Percentiles rank a stretch among this genome's conserved stretches.
Conservation (phyloP, 2,797 vertebrate genomes). For the Catostomus latipinnis region DNA sequence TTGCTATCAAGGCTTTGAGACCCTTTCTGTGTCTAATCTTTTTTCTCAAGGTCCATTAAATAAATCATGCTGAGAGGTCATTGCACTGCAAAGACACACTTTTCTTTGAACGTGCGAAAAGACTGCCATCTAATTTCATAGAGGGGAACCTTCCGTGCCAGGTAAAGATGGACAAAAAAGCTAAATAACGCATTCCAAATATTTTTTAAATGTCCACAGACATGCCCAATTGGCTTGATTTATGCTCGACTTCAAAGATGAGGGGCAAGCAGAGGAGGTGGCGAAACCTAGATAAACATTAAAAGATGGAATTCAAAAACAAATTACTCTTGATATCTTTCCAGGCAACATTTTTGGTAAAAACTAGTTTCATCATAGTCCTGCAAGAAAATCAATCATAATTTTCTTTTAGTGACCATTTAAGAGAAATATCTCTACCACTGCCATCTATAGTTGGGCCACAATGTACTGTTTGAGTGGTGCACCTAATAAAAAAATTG, state of each 20-base stretch:
- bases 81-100: constrained; percentile 45
- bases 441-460: constrained; percentile 56
- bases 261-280: constrained; percentile 48
- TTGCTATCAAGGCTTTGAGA: constrained; percentile 75
- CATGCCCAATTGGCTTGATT: constrained; percentile 79
- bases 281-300: constrained; percentile 56
- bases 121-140: constrained; percentile 53
- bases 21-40: constrained; percentile 65
- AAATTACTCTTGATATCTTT: constrained; percentile 45
- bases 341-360: neutral
- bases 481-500: constrained; percentile 80
- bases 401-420: constrained; percentile 20
- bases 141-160: constrained; percentile 69
- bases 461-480: constrained; percentile 73
- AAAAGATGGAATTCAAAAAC: constrained; percentile 57
- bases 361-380: constrained; percentile 1
- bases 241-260: constrained; percentile 77
- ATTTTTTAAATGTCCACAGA: constrained; percentile 79
- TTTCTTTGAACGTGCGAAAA: constrained; percentile 58
- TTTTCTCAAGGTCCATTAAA: constrained; percentile 71
- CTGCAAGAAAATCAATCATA: constrained; percentile 2
- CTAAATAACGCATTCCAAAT: constrained; percentile 81
- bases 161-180: constrained; percentile 82
- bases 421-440: constrained; percentile 43
- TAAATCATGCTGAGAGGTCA: constrained; percentile 74